Percentiles rank a stretch among this genome's conserved stretches.
Evolutionary conservation across 1,140 invertebrate genomes (phyloP).

Genomic region (Plectrocnemia conspersa): DNA sequence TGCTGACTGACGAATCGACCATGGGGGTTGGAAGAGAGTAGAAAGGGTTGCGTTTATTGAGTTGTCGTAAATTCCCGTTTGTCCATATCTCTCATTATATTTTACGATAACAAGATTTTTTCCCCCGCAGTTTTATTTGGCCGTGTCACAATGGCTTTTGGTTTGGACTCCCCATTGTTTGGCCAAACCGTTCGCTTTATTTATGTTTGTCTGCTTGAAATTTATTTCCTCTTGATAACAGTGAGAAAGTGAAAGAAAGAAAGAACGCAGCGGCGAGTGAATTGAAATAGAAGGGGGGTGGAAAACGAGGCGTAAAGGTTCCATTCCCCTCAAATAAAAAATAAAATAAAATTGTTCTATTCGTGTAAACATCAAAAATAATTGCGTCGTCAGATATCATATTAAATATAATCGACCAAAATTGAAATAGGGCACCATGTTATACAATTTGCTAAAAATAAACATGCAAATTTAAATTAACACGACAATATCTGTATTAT

Average conservation of each 20-base stretch:
- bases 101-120: slow-evolving; percentile 13
- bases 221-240: slow-evolving; percentile 19
- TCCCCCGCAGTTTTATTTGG: slow-evolving; percentile 2
- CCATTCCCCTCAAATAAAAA: background rate
- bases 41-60: slow-evolving; percentile 6
- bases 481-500: too few species aligned
- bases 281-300: background rate
- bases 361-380: too few species aligned
- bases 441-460: too few species aligned
- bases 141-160: slow-evolving; percentile 21
- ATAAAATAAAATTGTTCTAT: too few species aligned
- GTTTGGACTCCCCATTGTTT: slow-evolving; percentile 14
- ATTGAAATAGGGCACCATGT: too few species aligned
- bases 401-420: too few species aligned
- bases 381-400: too few species aligned
- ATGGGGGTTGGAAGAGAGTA: too few species aligned
- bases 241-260: background rate
- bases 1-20: background rate
- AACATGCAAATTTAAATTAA: too few species aligned
- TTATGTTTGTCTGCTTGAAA: slow-evolving; percentile 22
- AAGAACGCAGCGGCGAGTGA: background rate
- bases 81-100: slow-evolving; percentile 8
- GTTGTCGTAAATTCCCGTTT: background rate
- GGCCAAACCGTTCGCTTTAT: slow-evolving; percentile 10
- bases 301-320: background rate